phyloP scores from a whole-genome alignment of 2,888 invertebrate genomes.

The Stenolophus ochropezus region DNA sequence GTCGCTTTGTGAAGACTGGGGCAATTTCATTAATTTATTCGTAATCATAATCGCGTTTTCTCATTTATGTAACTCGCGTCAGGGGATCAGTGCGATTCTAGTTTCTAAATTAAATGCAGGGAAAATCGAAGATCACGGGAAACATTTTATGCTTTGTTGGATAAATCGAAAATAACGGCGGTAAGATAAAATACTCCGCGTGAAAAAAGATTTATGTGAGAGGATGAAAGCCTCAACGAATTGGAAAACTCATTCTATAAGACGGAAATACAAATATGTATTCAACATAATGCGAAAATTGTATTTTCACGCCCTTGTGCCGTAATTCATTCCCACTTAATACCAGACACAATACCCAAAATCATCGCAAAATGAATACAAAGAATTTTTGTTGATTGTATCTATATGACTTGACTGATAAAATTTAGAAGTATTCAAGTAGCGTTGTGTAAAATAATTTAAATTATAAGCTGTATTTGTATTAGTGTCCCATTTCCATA shows the following conservation, averaged over 20 bases:
- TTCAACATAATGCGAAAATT: background rate
- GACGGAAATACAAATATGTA: background rate
- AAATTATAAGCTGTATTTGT: too few species aligned
- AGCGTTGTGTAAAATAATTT: too few species aligned
- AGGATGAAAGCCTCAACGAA: background rate
- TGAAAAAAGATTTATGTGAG: slow-evolving; percentile 20
- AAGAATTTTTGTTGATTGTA: too few species aligned
- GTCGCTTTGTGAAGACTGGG: slow-evolving; percentile 49
- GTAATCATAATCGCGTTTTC: slow-evolving; percentile 57
- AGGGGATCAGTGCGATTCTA: slow-evolving; percentile 33
- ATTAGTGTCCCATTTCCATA: too few species aligned
- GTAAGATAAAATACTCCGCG: background rate
- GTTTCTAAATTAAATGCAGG: slow-evolving; percentile 36
- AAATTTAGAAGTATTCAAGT: too few species aligned
- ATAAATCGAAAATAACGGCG: slow-evolving; percentile 16
- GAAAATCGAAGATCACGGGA: background rate
- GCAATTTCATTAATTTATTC: slow-evolving; percentile 58
- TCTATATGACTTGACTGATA: too few species aligned
- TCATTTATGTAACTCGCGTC: slow-evolving; percentile 53
- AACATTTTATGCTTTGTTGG: slow-evolving; percentile 26
- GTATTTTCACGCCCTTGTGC: background rate
- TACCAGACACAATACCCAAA: background rate
- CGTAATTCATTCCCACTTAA: background rate
- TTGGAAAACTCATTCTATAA: background rate
- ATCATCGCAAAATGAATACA: too few species aligned